Evolutionary conservation across 2,888 invertebrate species (phyloP), one percentile per base, ranked within the genome.

Genomic region (Yponomeuta malinellus): DNA sequence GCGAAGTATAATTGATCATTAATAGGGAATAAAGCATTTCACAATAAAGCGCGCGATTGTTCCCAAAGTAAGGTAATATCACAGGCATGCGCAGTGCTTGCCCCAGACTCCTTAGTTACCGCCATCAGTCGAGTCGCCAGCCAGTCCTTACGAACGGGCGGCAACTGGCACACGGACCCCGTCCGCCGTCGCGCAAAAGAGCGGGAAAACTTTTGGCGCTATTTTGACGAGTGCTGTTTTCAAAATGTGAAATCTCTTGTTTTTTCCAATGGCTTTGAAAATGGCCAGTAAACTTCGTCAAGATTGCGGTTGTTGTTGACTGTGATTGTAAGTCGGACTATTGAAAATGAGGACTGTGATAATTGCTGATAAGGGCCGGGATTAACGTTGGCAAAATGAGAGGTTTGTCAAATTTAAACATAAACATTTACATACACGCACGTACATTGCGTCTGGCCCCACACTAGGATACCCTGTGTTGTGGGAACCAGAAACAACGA

Each of bases 121-220:
- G 43, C 43, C 29, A 43, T 8, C 52, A 52, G 68, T 9, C 33
- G 9, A 52, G 68, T 9, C 33, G 9, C 33, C 69, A 69, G 9
- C 33, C 69, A 69, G 69, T 69, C 63, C 69, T 69, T 31, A 15
- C 31, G 69, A 37, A 63, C 37, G 31, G 10, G 69, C 31, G 37
- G n/a, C 9, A 63, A n/a, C 63, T 31, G 59, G 59, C 12, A 43
- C 69, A 43, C 37, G 59, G 31, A n/a, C 63, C 48, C 68, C 23
- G 48, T 23, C 48, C 3, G 23, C 15, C 23, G 15, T 15, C 48
- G 10, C 48, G 68, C 48, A 37, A 68, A 68, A 68, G 29, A 23
- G 68, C 48, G 68, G 48, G 48, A 68, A 68, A 68, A 68, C 68
- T 68, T 68, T 68, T 68, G 15, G 52, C 68, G 68, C 29, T 15